Conservation (phyloP, 1,140 invertebrate species). For the Agraylea sexmaculata region DNA sequence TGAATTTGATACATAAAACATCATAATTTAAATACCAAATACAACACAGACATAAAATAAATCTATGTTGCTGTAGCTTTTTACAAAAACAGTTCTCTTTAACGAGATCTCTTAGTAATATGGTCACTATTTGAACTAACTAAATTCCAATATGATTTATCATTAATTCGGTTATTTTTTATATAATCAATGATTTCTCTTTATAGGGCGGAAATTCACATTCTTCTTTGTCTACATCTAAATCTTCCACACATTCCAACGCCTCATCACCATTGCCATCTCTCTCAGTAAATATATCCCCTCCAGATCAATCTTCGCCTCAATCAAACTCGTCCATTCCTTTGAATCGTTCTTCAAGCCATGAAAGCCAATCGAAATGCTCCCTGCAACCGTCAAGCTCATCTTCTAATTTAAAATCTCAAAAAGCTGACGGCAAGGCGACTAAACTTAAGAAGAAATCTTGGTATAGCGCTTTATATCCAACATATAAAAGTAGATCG, state of each 20-base stretch:
- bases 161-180: too few species aligned
- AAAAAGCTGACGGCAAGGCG: too few species aligned
- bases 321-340: constrained; percentile 9
- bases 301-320: constrained; percentile 7
- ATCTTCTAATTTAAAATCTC: constrained; percentile 25
- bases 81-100: too few species aligned
- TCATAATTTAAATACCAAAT: too few species aligned
- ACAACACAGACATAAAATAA: too few species aligned
- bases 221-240: constrained; percentile 1
- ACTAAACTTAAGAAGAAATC: constrained; percentile 60
- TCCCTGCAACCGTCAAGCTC: constrained; percentile 11
- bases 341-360: constrained; percentile 17
- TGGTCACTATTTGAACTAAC: too few species aligned
- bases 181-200: neutral
- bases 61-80: too few species aligned
- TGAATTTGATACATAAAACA: too few species aligned
- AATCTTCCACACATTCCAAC: constrained; percentile 2
- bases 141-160: too few species aligned
- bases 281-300: constrained; percentile 12
- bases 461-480: constrained; percentile 81
- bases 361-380: constrained; percentile 13
- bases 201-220: constrained; percentile 12
- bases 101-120: too few species aligned
- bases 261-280: constrained; percentile 8
- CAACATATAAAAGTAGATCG: constrained; percentile 84